Percentiles rank a stretch among this genome's conserved stretches.
Evolutionary conservation across 2,113 vertebrate species (phyloP).

Genomic region (Lepidothrix coronata): DNA sequence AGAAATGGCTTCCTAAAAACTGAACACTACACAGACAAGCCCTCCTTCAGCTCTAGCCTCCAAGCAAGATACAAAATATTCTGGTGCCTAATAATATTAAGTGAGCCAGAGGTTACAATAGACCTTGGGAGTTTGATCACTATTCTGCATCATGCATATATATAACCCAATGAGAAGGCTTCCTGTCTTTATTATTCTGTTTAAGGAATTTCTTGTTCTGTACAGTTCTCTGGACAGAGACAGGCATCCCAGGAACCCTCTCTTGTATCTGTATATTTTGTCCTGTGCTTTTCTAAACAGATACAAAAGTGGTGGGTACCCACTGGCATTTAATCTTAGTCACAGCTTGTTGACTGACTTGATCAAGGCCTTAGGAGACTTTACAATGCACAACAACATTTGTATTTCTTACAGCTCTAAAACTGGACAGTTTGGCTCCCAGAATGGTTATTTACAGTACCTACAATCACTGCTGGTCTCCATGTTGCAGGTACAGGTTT

Average conservation of each 20-base stretch:
- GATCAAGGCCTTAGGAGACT: neutral
- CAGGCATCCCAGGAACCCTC: neutral
- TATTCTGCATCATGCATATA: neutral
- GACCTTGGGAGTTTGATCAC: too few relatives aligned
- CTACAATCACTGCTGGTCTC: neutral
- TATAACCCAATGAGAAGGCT: neutral
- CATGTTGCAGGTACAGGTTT: neutral
- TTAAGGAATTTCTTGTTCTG: neutral
- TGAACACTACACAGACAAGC: neutral
- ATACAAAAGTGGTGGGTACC: neutral
- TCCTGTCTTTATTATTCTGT: neutral
- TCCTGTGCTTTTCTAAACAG: neutral
- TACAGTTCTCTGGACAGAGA: neutral
- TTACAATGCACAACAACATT: neutral
- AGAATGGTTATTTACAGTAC: neutral
- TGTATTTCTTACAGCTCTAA: neutral
- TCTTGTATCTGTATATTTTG: neutral
- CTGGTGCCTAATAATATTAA: neutral
- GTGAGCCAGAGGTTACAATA: neutral
- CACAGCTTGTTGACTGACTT: slow-evolving; percentile 23
- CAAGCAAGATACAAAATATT: neutral
- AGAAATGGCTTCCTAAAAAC: neutral
- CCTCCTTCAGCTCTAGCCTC: neutral
- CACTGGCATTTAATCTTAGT: neutral
- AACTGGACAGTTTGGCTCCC: neutral